A percentile compares a stretch with the other conserved stretches of the same genome.
phyloP scores from a whole-genome alignment of 2,113 vertebrate species.

The Nothoprocta pentlandii region DNA sequence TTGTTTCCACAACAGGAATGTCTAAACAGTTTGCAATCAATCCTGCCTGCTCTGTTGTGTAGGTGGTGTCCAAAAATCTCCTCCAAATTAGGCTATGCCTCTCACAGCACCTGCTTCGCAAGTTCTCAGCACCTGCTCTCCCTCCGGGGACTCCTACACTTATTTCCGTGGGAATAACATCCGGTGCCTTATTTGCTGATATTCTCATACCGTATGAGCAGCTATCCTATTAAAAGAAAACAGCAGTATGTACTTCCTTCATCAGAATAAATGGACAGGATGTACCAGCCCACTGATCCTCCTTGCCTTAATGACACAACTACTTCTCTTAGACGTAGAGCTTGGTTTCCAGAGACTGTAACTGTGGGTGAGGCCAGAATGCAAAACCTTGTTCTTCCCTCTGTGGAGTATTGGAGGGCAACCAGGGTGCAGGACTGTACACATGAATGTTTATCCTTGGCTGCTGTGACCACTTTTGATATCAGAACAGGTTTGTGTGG shows the following conservation, averaged over 20 bases:
- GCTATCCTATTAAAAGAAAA: not conserved
- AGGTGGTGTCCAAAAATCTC: constrained; percentile 53
- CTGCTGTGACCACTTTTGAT: rapidly evolving
- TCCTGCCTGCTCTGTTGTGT: constrained; percentile 1
- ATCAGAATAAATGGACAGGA: not conserved
- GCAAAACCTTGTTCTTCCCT: not conserved
- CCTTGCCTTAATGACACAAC: not conserved
- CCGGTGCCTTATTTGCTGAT: not conserved
- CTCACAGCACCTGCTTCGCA: constrained; percentile 52
- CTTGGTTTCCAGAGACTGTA: not conserved
- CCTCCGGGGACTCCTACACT: not conserved
- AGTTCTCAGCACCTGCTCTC: constrained; percentile 11
- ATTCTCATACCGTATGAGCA: not conserved
- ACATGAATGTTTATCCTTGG: not conserved
- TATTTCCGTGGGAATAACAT: constrained; percentile 13
- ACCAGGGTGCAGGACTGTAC: not conserved
- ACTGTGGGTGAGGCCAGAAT: not conserved
- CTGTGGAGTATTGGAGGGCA: not conserved
- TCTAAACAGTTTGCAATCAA: constrained; percentile 46
- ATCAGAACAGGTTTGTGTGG: not conserved
- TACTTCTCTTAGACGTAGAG: not conserved
- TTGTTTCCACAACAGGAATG: not conserved
- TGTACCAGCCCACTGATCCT: not conserved
- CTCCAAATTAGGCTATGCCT: constrained; percentile 45
- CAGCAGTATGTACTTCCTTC: not conserved